Conservation (phyloP, 2,113 vertebrate species). For the Triplophysa dalaica region DNA sequence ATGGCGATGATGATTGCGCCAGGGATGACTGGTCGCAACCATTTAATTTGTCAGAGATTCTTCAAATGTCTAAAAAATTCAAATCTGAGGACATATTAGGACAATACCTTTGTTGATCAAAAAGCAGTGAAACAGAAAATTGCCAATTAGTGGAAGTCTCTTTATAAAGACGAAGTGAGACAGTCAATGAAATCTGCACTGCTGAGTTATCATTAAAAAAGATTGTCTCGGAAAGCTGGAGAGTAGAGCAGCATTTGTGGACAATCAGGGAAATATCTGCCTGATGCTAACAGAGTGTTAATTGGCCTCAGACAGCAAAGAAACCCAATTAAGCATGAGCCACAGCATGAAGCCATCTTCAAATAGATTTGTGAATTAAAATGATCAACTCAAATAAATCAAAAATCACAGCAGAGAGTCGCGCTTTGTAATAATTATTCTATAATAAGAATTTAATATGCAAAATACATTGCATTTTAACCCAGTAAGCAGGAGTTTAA, state of each 20-base stretch:
- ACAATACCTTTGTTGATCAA: slow-evolving; percentile 56
- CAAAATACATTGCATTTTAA: slow-evolving; percentile 10
- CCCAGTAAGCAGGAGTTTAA: not conserved
- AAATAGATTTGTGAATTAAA: slow-evolving; percentile 46
- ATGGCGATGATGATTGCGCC: too few relatives aligned
- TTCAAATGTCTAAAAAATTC: not conserved
- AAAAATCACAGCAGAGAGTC: slow-evolving; percentile 41
- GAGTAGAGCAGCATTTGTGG: not conserved
- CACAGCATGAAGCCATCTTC: slow-evolving; percentile 4
- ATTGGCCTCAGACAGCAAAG: slow-evolving; percentile 26
- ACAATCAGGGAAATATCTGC: slow-evolving; percentile 16
- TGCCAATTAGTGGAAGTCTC: slow-evolving; percentile 62
- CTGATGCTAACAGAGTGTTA: slow-evolving; percentile 38
- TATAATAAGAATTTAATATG: not conserved
- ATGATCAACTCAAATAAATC: slow-evolving; percentile 30
- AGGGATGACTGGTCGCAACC: too few relatives aligned
- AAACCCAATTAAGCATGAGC: slow-evolving; percentile 44
- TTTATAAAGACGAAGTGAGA: slow-evolving; percentile 54
- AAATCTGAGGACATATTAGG: slow-evolving; percentile 17
- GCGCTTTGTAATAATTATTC: slow-evolving; percentile 43
- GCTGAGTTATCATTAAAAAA: slow-evolving; percentile 43
- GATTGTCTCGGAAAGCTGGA: slow-evolving; percentile 28
- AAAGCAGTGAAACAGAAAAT: slow-evolving; percentile 57
- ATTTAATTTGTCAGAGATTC: not conserved
- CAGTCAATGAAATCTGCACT: slow-evolving; percentile 57